phyloP scores from a whole-genome alignment of 2,888 invertebrate species.

The Clivina fossor region DNA sequence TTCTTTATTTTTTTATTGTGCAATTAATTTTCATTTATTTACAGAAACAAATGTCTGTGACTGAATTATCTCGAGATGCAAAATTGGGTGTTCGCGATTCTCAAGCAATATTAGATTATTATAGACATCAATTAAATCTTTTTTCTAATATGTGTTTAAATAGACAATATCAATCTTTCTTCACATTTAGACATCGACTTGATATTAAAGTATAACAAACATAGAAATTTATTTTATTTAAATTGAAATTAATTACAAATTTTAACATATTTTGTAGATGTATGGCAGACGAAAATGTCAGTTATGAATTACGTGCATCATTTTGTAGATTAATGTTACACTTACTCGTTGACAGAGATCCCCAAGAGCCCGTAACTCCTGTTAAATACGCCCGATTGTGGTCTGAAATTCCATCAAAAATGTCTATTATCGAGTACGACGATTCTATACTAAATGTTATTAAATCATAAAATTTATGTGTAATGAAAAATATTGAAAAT shows the following conservation, averaged over 20 bases:
- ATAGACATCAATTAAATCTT: constrained; percentile 94
- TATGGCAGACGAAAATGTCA: constrained; percentile 92
- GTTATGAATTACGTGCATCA: constrained; percentile 93
- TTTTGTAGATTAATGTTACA: constrained; percentile 98
- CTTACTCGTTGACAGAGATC: constrained; percentile 97
- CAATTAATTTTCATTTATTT: constrained; percentile 35
- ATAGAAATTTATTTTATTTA: not conserved
- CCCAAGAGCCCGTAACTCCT: constrained; percentile 97
- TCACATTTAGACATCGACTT: constrained; percentile 91
- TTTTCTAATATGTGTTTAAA: constrained; percentile 99
- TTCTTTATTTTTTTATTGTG: constrained; percentile 6
- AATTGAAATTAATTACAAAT: not conserved
- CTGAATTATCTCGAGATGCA: constrained; percentile 75
- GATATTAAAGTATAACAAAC: constrained; percentile 76
- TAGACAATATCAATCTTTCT: constrained; percentile 91
- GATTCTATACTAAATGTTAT: constrained; percentile 9
- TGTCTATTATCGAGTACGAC: constrained; percentile 94
- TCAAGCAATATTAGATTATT: constrained; percentile 87
- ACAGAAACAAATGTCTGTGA: constrained; percentile 72
- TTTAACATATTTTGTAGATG: too few species aligned
- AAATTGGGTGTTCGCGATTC: constrained; percentile 67
- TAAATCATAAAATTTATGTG: too few species aligned
- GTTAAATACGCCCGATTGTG: constrained; percentile 98
- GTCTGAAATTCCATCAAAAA: constrained; percentile 94
- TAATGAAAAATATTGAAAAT: too few species aligned